These are phyloP conservation scores for Cynopterus sphinx DNA, from an alignment of 2,797 vertebrate species.

Conservation along the genomic window DNA sequence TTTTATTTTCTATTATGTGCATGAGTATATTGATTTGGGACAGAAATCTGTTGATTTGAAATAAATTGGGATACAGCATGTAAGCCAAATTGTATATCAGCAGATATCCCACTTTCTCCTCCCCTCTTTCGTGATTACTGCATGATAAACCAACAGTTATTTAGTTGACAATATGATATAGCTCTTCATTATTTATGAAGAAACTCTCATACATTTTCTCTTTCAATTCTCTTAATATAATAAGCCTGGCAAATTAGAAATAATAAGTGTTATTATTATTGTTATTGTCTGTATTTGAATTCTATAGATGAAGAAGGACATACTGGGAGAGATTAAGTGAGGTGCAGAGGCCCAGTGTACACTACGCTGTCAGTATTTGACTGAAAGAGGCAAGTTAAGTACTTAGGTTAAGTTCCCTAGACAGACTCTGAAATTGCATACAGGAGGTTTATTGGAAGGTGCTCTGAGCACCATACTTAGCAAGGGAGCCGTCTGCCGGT, in stretches of 20 bases:
- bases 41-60: background rate
- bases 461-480: background rate
- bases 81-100: background rate
- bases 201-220: background rate
- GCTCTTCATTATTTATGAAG: background rate
- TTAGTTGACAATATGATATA: background rate
- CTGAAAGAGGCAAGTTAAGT: background rate
- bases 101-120: background rate
- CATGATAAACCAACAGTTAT: background rate
- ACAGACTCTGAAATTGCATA: background rate
- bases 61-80: background rate
- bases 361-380: background rate
- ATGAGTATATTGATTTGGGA: background rate
- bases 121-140: background rate
- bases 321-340: background rate
- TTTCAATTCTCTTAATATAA: background rate
- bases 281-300: background rate
- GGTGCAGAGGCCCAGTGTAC: background rate
- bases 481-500: background rate
- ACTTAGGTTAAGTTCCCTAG: background rate
- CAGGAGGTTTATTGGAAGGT: background rate
- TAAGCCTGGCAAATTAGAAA: background rate
- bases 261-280: background rate
- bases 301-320: background rate
- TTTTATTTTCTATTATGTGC: background rate